phyloP scores from a whole-genome alignment of 2,113 vertebrate species.

The Melanotaenia duboulayi region DNA sequence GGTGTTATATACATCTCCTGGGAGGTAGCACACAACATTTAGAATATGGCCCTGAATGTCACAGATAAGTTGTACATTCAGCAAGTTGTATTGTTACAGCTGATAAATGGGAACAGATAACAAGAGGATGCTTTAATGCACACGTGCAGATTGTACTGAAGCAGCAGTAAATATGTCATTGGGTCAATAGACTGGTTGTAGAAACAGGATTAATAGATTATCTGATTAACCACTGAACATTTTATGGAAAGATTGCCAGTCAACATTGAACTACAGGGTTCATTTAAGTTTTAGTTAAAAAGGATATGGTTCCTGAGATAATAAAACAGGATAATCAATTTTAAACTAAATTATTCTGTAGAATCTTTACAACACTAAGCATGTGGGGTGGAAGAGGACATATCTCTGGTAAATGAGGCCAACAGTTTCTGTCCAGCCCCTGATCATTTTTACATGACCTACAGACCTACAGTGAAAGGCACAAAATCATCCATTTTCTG shows the following conservation, averaged over 20 bases:
- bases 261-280: neutral
- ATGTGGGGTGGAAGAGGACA: neutral
- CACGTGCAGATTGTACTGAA: neutral
- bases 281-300: too few species aligned
- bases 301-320: too few species aligned
- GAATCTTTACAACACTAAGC: neutral
- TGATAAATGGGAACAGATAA: conserved; percentile 5
- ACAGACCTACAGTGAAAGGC: conserved; percentile 42
- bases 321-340: too few species aligned
- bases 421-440: neutral
- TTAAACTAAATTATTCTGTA: too few species aligned
- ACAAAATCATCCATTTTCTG: conserved; percentile 57
- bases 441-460: conserved; percentile 22
- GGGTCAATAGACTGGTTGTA: neutral
- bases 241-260: neutral
- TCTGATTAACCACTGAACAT: neutral
- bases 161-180: conserved; percentile 7
- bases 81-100: neutral
- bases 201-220: neutral
- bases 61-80: neutral
- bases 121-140: neutral
- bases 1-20: neutral
- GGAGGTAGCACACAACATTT: neutral
- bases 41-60: conserved; percentile 5
- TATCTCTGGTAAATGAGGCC: neutral